Evolutionary conservation across 2,113 vertebrate genomes (phyloP).

Genomic region (Fregetta grallaria): DNA sequence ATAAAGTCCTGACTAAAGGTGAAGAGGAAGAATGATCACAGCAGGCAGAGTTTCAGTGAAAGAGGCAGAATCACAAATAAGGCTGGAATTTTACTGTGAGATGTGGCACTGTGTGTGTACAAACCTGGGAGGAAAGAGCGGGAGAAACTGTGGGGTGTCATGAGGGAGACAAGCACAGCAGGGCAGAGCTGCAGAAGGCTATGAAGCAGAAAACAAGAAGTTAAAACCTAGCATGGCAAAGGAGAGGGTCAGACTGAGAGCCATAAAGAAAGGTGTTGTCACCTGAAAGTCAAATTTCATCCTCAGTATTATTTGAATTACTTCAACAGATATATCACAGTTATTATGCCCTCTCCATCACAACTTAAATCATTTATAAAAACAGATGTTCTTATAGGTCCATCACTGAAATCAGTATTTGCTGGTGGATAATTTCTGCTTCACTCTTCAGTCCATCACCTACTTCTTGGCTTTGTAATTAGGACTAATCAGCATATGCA

Average conservation of each 20-base stretch:
- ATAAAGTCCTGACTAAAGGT: background rate
- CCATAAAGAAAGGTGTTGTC: background rate
- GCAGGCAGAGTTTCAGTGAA: background rate
- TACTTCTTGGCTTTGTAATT: background rate
- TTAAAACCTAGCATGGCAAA: background rate
- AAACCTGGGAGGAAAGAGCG: background rate
- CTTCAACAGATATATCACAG: background rate
- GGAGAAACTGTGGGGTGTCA: background rate
- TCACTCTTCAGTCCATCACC: background rate
- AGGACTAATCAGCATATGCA: fast-evolving
- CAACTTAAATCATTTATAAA: background rate
- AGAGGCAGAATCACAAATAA: background rate
- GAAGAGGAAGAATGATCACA: background rate
- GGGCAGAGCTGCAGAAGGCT: background rate
- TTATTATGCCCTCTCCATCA: background rate
- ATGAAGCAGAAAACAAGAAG: background rate
- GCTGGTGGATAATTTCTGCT: background rate
- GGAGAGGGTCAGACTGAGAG: background rate
- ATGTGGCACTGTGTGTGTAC: background rate
- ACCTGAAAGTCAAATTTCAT: background rate
- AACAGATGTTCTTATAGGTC: background rate
- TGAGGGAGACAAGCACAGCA: background rate
- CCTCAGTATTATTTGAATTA: background rate
- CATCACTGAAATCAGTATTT: background rate
- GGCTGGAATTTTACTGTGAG: background rate